phyloP scores from a whole-genome alignment of 2,888 invertebrate species.

The Aleiodes alternator region DNA sequence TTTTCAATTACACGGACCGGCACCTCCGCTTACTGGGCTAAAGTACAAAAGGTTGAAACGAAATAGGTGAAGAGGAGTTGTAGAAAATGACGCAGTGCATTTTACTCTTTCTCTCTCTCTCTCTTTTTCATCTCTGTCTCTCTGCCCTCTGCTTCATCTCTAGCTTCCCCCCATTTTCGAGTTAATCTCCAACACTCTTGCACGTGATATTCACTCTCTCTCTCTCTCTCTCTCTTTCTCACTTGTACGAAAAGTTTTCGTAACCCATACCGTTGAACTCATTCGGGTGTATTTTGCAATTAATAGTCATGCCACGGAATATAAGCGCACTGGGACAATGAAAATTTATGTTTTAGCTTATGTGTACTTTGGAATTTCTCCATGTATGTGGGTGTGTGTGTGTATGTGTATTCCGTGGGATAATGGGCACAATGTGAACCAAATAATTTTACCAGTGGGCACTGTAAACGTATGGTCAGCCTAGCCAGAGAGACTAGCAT shows the following conservation, averaged over 20 bases:
- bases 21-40: slow-evolving; percentile 38
- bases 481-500: slow-evolving; percentile 5
- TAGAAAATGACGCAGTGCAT: slow-evolving; percentile 14
- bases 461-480: slow-evolving; percentile 32
- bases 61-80: slow-evolving; percentile 22
- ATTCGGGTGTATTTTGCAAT: slow-evolving; percentile 57
- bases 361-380: slow-evolving; percentile 21
- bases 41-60: slow-evolving; percentile 22
- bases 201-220: background rate
- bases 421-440: slow-evolving; percentile 41
- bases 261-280: slow-evolving; percentile 49
- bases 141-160: background rate
- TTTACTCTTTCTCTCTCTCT: background rate
- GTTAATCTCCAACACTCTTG: slow-evolving; percentile 1
- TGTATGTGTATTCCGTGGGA: background rate
- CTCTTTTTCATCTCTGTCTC: background rate
- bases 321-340: slow-evolving; percentile 55
- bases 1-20: slow-evolving; percentile 51
- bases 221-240: no score
- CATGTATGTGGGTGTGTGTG: slow-evolving; percentile 3
- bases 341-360: slow-evolving; percentile 56
- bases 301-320: slow-evolving; percentile 54
- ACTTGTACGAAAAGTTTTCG: slow-evolving; percentile 12
- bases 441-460: slow-evolving; percentile 32
- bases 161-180: background rate